Base-by-base conservation (phyloP, 2,113 vertebrate genomes). In the Toxotes jaculatrix region DNA sequence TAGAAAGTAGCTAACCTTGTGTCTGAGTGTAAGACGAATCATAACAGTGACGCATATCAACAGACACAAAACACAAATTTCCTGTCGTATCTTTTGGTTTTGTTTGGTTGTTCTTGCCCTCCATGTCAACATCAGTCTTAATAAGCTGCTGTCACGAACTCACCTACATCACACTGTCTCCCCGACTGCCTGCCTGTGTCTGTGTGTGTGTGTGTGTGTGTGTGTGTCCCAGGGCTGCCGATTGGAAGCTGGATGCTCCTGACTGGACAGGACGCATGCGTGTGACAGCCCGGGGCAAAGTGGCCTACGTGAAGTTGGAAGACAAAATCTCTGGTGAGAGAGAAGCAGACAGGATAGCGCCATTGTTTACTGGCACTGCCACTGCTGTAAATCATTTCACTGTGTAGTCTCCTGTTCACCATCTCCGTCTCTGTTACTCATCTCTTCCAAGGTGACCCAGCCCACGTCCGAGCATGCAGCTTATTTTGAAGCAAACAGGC, bases 221-320 rank as follows among this genome's bases (percentile, higher is more conserved):
- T 57, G 36, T 75, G 38, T 68, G 60, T 64, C 34, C 36, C 86
- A 99, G 98, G 94, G 98, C 98, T 5, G 97, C 98, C n/a, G 98
- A 99, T 87, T 99, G 98, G 98, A 99, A 99, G 92, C 93, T 99
- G 91, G 98, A 99, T 45, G 92, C 97, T 67, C 98, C 98, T 0
- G 98, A 99, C 83, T 99, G 98, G 98, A 97, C 96, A 21, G 98
- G 98, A 34, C 96, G 98, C 34, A 96, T 99, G 87, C 95, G 98
- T 55, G 95, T 99, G 83, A 99, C 97, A 11, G 98, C 98, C 21
- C 97, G 96, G 87, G 98, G 98, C 65, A 98, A 97, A 91, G 94
- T 96, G 57, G 98, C 97, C 1, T 98, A 95, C 27, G 96, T 99
- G 74, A 99, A 99, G 82, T 91, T 99, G 66, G 98, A 99, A 88